Evolutionary conservation across 2,797 vertebrate genomes (phyloP).

Genomic region (Balearica regulorum): DNA sequence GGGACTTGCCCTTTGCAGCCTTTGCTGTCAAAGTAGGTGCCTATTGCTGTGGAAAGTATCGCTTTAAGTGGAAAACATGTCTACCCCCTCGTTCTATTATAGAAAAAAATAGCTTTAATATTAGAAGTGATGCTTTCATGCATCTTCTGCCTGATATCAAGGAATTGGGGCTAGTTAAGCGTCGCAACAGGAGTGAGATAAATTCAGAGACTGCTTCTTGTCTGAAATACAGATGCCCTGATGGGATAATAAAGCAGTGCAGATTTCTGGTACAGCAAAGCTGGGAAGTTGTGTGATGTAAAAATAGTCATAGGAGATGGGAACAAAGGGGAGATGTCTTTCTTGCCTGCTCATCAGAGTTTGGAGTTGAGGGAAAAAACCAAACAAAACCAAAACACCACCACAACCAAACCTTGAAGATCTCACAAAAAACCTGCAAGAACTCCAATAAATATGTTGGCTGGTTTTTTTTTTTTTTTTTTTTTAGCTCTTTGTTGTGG

Average conservation of each 20-base stretch:
- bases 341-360: not conserved
- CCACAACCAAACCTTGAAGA: not conserved
- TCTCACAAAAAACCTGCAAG: not conserved
- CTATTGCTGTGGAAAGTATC: not conserved
- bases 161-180: not conserved
- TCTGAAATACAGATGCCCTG: not conserved
- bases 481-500: not conserved
- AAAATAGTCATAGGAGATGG: not conserved
- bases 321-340: not conserved
- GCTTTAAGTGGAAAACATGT: not conserved
- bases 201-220: not conserved
- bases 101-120: not conserved
- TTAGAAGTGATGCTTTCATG: not conserved
- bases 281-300: not conserved
- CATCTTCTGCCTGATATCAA: not conserved
- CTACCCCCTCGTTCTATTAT: not conserved
- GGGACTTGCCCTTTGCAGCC: not conserved
- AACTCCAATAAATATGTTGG: not conserved
- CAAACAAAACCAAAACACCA: no score
- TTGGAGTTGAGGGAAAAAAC: not conserved
- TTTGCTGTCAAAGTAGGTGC: not conserved
- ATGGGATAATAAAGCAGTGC: not conserved
- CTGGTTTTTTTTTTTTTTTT: fast-evolving
- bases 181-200: not conserved
- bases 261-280: not conserved